Evolutionary conservation across 2,797 vertebrate species (phyloP).

Genomic region (Pogonophryne albipinna): DNA sequence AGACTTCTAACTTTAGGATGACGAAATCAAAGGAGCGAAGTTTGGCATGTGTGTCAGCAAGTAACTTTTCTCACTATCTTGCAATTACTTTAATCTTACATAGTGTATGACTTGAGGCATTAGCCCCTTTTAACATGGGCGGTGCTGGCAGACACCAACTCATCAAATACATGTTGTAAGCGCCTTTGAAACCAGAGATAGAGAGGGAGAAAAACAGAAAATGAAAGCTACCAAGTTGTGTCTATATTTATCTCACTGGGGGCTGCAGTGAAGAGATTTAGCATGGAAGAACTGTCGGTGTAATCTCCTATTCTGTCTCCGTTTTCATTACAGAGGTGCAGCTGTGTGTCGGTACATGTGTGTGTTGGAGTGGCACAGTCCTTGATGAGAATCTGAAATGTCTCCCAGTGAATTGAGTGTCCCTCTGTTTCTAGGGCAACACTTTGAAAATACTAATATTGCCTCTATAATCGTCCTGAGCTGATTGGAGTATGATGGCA

Average conservation of each 20-base stretch:
- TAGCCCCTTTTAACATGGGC: conserved; percentile 19
- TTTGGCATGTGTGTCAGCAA: conserved; percentile 26
- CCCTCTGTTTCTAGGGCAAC: neutral
- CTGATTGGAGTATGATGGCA: neutral
- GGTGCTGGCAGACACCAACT: conserved; percentile 36
- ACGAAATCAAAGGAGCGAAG: conserved; percentile 17
- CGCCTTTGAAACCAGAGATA: conserved; percentile 55
- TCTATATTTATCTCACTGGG: conserved; percentile 78
- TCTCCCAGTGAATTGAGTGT: neutral
- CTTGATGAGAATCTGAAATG: neutral
- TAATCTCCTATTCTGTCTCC: conserved; percentile 68
- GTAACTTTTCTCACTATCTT: conserved; percentile 32
- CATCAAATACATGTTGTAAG: conserved; percentile 41
- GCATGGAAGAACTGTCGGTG: conserved; percentile 65
- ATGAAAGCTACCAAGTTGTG: conserved; percentile 50
- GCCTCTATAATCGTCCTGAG: neutral
- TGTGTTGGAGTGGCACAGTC: conserved; percentile 6
- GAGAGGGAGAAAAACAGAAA: conserved; percentile 26
- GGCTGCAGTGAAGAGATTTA: conserved; percentile 78
- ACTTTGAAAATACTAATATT: neutral
- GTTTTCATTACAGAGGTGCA: conserved; percentile 35
- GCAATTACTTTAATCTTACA: conserved; percentile 36
- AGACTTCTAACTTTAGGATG: neutral
- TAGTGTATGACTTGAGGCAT: conserved; percentile 24
- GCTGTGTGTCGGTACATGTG: neutral